Conservation (phyloP, 2,888 invertebrate species). For the Leptopilina myrica region DNA sequence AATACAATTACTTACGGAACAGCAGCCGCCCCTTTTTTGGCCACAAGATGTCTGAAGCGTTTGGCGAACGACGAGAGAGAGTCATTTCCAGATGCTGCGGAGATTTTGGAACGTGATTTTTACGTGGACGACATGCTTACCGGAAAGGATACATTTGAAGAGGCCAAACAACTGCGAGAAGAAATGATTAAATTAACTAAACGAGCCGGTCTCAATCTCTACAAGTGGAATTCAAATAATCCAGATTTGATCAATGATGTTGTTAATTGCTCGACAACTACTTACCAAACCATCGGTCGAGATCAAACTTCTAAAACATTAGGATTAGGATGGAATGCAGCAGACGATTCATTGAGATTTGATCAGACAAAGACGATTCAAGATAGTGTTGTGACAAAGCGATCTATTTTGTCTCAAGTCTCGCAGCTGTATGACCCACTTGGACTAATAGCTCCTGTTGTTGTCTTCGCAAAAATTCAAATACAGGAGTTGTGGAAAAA, state of each 20-base stretch:
- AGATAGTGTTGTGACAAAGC: background rate
- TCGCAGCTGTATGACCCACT: background rate
- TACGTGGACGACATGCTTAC: too few relatives aligned
- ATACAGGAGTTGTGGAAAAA: background rate
- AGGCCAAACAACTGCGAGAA: too few relatives aligned
- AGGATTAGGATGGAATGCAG: conserved; percentile 44
- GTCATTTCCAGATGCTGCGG: too few relatives aligned
- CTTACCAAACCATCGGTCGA: background rate
- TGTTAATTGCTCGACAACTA: background rate
- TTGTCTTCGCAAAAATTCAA: background rate
- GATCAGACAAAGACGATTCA: background rate
- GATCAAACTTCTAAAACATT: conserved; percentile 36
- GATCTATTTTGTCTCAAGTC: background rate
- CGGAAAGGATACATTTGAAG: too few relatives aligned
- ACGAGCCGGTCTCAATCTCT: background rate
- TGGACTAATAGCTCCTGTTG: background rate
- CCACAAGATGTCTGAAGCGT: too few relatives aligned
- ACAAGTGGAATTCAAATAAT: conserved; percentile 21
- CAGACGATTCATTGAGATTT: conserved; percentile 5
- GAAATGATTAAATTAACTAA: too few relatives aligned
- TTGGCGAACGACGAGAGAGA: too few relatives aligned
- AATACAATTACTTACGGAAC: too few relatives aligned
- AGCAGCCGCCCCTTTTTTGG: too few relatives aligned
- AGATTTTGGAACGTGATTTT: too few relatives aligned
- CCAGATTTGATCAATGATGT: background rate